Evolutionary conservation across 2,797 vertebrate species (phyloP), one percentile per base, ranked within the genome.

Genomic region (Tympanoctomys barrerae): DNA sequence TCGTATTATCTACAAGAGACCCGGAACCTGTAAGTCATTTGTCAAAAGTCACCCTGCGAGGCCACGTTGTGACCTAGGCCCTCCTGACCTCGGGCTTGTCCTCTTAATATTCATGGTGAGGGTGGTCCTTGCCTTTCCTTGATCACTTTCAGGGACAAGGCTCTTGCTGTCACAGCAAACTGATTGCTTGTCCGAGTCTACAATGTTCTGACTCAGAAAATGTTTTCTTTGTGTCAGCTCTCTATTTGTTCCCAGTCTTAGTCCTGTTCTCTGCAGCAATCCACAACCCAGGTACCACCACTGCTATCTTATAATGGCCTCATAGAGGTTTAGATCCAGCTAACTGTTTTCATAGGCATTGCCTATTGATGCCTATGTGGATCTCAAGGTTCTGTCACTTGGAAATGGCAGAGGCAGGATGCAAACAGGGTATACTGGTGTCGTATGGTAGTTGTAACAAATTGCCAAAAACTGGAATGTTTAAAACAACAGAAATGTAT

Each of bases 131-230:
- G 6, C 14, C 90, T 62, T 18, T 90, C 26, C 68, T 86, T 64
- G 54, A 33, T 39, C 5, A 26, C 61, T 21, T 19, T 21, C 21
- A 16, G 31, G 49, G 49, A 12, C 26, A 22, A 61, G 19, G 13
- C 1, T 62, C 36, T 13, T 39, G 49, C 2, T 8, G 31, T 39
- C 77, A 7, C 28, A 78, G 71, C 81, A 39, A 85, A 42, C 49
- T 26, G 36, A 61, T 49, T 8, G 18, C 31, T n/a, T 87, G 78
- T 80, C 71, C 57, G 36, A 10, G 24, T 75, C 82, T 87, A 71
- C 46, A 42, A 62, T 62, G 31, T 52, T 84, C 71, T 84, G 75
- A 70, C 66, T 83, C 71, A 66, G 36, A 61, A 94, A 91, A 68
- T 9, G 52, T 39, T 87, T 79, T 26, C 18, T n/a, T 91, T 61